phyloP scores from a whole-genome alignment of 2,113 vertebrate genomes.

The Nycticorax nycticorax region DNA sequence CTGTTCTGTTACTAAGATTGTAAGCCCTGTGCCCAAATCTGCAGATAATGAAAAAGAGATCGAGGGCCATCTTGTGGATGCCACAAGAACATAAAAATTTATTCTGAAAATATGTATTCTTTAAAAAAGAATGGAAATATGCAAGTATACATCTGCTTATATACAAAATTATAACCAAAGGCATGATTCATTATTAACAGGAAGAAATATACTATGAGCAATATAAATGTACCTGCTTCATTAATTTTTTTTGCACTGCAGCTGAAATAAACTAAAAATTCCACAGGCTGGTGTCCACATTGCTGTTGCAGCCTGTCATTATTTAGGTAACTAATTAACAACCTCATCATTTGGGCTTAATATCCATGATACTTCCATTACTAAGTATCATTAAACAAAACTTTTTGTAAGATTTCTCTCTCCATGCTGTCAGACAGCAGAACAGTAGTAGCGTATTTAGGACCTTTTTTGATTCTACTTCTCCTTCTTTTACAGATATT shows the following conservation, averaged over 20 bases:
- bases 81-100: neutral
- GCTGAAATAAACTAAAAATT: neutral
- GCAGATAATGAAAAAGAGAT: neutral
- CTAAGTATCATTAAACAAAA: neutral
- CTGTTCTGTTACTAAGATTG: neutral
- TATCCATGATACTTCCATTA: neutral
- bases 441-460: neutral
- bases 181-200: neutral
- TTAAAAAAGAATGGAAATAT: neutral
- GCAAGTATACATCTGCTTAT: neutral
- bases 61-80: neutral
- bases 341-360: neutral
- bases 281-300: accelerated
- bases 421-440: neutral
- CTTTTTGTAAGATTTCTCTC: neutral
- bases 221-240: neutral
- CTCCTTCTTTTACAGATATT: neutral
- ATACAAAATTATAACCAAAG: neutral
- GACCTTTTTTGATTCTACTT: neutral
- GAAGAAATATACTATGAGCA: neutral
- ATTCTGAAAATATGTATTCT: neutral
- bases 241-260: neutral
- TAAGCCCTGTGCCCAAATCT: neutral
- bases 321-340: neutral
- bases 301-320: neutral